Percentiles rank a stretch among this genome's conserved stretches.
Conservation (phyloP, 1,140 invertebrate genomes). For the Myzus persicae region DNA sequence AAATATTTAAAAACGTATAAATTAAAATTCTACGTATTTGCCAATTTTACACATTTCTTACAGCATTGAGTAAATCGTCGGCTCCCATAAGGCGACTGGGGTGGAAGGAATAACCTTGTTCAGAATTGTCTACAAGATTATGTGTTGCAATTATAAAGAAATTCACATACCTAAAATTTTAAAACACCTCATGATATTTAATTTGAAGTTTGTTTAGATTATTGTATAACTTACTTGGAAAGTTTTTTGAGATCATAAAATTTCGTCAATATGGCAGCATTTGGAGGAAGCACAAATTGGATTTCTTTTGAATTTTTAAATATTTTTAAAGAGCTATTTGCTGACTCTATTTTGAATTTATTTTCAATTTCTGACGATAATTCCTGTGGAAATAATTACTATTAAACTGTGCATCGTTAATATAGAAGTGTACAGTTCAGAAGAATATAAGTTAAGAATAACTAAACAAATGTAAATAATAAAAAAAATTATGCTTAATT, state of each 20-base stretch:
- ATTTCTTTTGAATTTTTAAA: constrained; percentile 65
- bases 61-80: constrained; percentile 80
- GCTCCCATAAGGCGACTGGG: constrained; percentile 78
- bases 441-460: background rate
- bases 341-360: background rate
- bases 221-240: constrained; percentile 66
- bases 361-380: constrained; percentile 33
- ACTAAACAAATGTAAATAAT: background rate
- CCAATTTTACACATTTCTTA: constrained; percentile 64
- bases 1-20: constrained; percentile 59
- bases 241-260: constrained; percentile 74
- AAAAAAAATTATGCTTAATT: background rate
- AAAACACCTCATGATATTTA: background rate
- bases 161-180: constrained; percentile 68
- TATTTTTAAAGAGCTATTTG: background rate
- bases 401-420: background rate
- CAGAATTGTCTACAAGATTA: constrained; percentile 72
- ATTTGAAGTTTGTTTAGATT: background rate
- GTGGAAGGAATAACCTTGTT: constrained; percentile 73
- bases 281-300: constrained; percentile 70
- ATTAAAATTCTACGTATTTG: background rate
- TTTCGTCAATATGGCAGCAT: constrained; percentile 73
- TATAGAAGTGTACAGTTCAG: background rate
- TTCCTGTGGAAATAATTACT: background rate
- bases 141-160: constrained; percentile 76